Evolutionary conservation across 1,140 invertebrate genomes (phyloP).

Genomic region (Drosophila funebris): DNA sequence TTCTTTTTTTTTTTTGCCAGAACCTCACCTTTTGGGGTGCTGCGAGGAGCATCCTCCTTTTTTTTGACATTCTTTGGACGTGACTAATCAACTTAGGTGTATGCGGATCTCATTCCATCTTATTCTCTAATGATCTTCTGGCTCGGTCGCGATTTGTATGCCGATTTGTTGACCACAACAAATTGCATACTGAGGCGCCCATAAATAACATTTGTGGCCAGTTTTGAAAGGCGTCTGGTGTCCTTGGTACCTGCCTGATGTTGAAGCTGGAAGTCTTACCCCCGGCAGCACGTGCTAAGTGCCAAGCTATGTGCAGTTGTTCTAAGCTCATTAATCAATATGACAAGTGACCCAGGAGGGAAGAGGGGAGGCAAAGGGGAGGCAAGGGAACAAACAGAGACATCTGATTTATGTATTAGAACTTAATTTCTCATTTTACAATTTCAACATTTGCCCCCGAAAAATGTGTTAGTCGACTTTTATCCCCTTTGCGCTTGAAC

Average conservation of each 20-base stretch:
- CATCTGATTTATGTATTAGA: constrained; percentile 69
- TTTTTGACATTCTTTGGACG: constrained; percentile 68
- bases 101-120: constrained; percentile 50
- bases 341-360: constrained; percentile 11
- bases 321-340: constrained; percentile 67
- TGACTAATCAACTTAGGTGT: constrained; percentile 75
- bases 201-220: constrained; percentile 68
- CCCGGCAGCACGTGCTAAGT: constrained; percentile 73
- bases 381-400: neutral
- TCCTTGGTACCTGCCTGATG: constrained; percentile 65
- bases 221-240: constrained; percentile 12
- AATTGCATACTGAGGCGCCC: constrained; percentile 67
- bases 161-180: constrained; percentile 81
- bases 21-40: constrained; percentile 63
- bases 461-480: constrained; percentile 7
- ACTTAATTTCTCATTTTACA: constrained; percentile 60
- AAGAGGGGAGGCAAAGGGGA: neutral
- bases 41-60: constrained; percentile 21
- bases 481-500: constrained; percentile 42
- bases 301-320: constrained; percentile 51
- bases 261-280: constrained; percentile 19
- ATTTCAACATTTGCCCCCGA: constrained; percentile 19
- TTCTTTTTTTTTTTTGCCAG: neutral
- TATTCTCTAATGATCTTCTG: constrained; percentile 38
- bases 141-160: constrained; percentile 56